Base-by-base conservation (phyloP, 1,140 invertebrate genomes). In the Achroia grisella region DNA sequence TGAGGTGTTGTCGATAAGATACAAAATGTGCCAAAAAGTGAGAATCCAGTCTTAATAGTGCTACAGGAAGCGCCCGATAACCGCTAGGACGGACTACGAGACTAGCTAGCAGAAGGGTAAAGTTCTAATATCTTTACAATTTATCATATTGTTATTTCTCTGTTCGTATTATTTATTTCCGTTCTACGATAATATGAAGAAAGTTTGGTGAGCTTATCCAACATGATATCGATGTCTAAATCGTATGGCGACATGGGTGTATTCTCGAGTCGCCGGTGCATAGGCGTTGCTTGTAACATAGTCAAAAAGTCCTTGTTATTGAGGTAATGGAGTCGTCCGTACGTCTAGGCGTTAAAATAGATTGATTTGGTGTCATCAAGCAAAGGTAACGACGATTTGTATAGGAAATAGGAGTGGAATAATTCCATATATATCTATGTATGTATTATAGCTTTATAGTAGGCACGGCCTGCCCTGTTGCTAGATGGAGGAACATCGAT, bases 21-120 rank as follows among this genome's bases (percentile, higher is more conserved):
- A 71, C 74, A 84, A 79, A 80, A 86, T 86, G 83, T 84, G 77
- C 78, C 80, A 85, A 85, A 80, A 74, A 80, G 73, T 80, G 77
- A 81, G 62, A 73, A 83, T 81, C 78, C 78, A 77, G 67, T 86
- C 77, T 82, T 86, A 85, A 86, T 82, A 66, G 80, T 85, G 81
- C 66, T 80, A 70, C 82, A 82, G 66, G 67, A 77, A 75, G 59
- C 71, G 64, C 69, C 73, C 61, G 57, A 71, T 69, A 69, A 77
- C 77, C 70, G 74, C 71, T 79, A 71, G 67, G 71, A 72, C 66
- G 60, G 65, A 67, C 62, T 68, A 77, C 67, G 69, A 65, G 68
- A 75, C 65, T 78, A 70, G 80, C 84, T 83, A 76, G 74, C 79
- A 73, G 80, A 70, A 71, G 84, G 81, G 84, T 86, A 85, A 86